Conservation (phyloP, 2,113 vertebrate species). For the Macrotus californicus region DNA sequence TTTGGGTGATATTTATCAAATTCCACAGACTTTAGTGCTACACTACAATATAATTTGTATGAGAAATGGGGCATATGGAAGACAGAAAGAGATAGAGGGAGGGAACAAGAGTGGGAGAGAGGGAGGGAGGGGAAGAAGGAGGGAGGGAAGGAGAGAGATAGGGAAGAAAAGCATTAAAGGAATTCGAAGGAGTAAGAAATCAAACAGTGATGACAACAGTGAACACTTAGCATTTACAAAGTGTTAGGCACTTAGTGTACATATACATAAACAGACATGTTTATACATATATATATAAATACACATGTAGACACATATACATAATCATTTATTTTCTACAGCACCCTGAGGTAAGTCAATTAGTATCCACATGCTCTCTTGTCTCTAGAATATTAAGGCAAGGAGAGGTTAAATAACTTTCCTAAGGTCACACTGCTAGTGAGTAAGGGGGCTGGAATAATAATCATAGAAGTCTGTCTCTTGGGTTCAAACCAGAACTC, state of each 20-base stretch:
- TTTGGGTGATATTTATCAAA: not conserved
- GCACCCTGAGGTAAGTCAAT: not conserved
- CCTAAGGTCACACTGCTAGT: not conserved
- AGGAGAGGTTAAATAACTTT: not conserved
- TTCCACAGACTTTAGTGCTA: not conserved
- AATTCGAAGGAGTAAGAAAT: not conserved
- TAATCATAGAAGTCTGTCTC: not conserved
- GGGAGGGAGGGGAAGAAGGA: not conserved
- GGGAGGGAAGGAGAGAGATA: not conserved
- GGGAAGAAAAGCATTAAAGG: not conserved
- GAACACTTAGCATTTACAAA: not conserved
- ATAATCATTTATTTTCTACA: not conserved
- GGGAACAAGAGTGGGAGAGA: not conserved
- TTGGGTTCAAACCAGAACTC: not conserved
- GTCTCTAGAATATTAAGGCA: not conserved
- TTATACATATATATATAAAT: too few relatives aligned
- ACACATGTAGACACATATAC: accelerated
- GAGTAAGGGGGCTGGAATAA: not conserved
- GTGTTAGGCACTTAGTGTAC: not conserved
- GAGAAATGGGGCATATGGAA: not conserved
- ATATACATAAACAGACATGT: not conserved
- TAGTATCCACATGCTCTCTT: not conserved
- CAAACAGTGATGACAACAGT: not conserved
- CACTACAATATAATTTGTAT: not conserved
- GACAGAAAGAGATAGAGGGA: not conserved